phyloP scores from a whole-genome alignment of 2,113 vertebrate species.

The Harpagus bidentatus region DNA sequence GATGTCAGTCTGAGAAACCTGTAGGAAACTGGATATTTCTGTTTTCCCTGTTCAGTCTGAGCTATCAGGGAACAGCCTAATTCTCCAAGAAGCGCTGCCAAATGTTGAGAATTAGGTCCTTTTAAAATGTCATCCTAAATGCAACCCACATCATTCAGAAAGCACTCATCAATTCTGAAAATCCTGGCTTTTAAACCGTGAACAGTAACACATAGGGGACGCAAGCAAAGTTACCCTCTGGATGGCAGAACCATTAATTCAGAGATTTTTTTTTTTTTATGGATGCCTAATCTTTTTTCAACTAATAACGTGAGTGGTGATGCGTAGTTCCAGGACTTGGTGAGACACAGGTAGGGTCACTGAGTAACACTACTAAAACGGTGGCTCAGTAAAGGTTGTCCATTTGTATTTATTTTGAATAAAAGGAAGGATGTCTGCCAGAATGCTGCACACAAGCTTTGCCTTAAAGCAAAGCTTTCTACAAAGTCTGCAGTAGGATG shows the following conservation, averaged over 20 bases:
- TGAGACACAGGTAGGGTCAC: neutral
- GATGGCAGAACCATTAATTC: neutral
- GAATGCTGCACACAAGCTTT: neutral
- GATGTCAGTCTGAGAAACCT: neutral
- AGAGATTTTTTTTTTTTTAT: neutral
- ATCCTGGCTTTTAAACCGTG: neutral
- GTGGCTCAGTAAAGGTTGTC: neutral
- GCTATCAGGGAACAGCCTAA: neutral
- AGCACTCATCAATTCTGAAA: neutral
- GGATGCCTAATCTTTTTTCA: neutral
- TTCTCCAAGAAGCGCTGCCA: neutral
- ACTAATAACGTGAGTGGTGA: neutral
- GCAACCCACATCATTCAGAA: neutral
- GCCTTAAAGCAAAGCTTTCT: neutral
- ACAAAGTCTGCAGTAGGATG: neutral
- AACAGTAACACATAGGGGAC: neutral
- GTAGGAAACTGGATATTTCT: neutral
- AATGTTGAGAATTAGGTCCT: neutral
- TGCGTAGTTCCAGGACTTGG: neutral
- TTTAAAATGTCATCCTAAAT: neutral
- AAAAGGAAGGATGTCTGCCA: neutral
- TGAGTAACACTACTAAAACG: neutral
- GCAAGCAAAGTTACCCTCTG: neutral
- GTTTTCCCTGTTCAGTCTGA: neutral
- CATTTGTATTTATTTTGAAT: neutral